phyloP scores from a whole-genome alignment of 2,797 vertebrate genomes.

The Sebastes oblongus region DNA sequence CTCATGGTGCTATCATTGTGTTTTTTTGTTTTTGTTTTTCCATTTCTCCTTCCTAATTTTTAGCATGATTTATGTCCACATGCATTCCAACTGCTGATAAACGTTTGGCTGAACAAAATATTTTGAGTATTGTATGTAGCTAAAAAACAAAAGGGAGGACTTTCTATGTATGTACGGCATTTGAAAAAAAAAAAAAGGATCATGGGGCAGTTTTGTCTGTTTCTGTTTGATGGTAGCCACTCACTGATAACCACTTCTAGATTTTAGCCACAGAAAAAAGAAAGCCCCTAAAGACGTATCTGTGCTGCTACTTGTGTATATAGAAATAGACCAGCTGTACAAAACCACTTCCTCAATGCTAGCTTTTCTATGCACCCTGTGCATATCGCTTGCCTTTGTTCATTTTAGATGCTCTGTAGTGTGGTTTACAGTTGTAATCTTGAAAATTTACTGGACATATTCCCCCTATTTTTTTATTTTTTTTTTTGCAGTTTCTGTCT shows the following conservation, averaged over 20 bases:
- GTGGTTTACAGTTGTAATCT: constrained; percentile 49
- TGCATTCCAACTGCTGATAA: constrained; percentile 51
- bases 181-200: constrained; percentile 17
- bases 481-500: constrained; percentile 47
- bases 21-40: constrained; percentile 20
- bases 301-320: constrained; percentile 75
- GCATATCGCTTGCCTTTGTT: constrained; percentile 69
- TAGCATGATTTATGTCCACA: constrained; percentile 39
- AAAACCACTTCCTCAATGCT: constrained; percentile 48
- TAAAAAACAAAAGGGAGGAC: constrained; percentile 51
- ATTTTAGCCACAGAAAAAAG: constrained; percentile 54
- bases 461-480: constrained; percentile 32
- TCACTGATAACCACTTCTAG: constrained; percentile 33
- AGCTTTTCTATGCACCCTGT: constrained; percentile 67
- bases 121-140: constrained; percentile 68
- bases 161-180: constrained; percentile 42
- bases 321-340: constrained; percentile 56
- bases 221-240: constrained; percentile 42
- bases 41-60: constrained; percentile 36
- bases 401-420: constrained; percentile 59
- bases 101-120: constrained; percentile 52
- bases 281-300: constrained; percentile 32
- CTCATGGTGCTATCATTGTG: constrained; percentile 75
- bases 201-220: constrained; percentile 20
- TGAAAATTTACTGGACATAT: constrained; percentile 39